Evolutionary conservation across 2,113 vertebrate species (phyloP), one percentile per base, ranked within the genome.

Genomic region (Myotis yumanensis): DNA sequence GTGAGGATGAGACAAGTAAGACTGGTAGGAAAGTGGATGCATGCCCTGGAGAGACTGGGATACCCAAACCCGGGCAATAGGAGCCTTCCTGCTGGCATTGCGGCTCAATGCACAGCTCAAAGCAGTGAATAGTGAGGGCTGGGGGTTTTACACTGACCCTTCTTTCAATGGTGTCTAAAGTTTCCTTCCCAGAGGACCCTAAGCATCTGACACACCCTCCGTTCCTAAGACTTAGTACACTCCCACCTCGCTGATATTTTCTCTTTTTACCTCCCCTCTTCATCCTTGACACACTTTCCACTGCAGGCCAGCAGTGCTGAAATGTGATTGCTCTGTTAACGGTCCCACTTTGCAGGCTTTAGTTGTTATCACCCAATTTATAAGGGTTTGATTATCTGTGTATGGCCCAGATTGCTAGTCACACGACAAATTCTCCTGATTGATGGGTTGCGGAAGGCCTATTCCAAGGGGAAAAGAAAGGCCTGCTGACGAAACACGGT

Each of bases 391-490:
- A 94, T 94, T 91, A 92, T 93, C 87, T 96, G 91, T 25, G 1
- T 93, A 93, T 85, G 73, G 93, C 75, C 75, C 76, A 79, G 91
- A 89, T 96, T 86, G 76, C 52, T 95, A 72, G 62, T 87, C 75
- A 86, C 40, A 66, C 40, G 69, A 64, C 96, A 95, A 95, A 93
- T 97, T 94, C 52, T 84, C 43, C 66, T 96, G 96, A 96, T 86
- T 93, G 96, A 96, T 92, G 73, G 73, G 51, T 92, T 66, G 40
- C 69, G 20, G 62, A 91, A 94, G n/a, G 59, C 62, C 35, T 88
- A 89, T 87, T 25, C 46, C 48, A 40, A 40, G 59, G 77, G 57
- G 89, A 66, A 77, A 71, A 87, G 72, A 77, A 91, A 85, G n/a
- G 14, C 11, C 40, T 72, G 62, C 94, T 37, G 51, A 79, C 23